A percentile compares a stretch with the other conserved stretches of the same genome.
These are phyloP conservation scores for Luperina nickerlii DNA, from an alignment of 2,888 invertebrate genomes.

Conservation along the genomic window DNA sequence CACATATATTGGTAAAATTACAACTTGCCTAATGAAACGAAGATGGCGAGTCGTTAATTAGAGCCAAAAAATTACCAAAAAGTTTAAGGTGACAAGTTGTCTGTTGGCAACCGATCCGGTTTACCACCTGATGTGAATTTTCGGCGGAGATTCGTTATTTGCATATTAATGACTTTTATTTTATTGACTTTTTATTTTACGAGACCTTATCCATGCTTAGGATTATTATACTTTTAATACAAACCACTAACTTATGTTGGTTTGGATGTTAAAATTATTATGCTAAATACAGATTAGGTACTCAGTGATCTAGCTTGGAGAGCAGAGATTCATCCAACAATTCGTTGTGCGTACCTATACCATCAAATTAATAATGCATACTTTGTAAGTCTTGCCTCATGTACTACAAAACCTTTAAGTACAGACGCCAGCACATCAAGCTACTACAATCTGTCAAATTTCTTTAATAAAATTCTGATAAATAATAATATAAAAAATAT, in stretches of 20 bases:
- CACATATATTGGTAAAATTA: slow-evolving; percentile 56
- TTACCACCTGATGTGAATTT: slow-evolving; percentile 87
- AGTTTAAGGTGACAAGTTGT: slow-evolving; percentile 84
- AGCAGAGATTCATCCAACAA: neutral
- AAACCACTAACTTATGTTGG: slow-evolving; percentile 21
- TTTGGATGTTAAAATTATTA: slow-evolving; percentile 7
- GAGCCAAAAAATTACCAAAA: slow-evolving; percentile 72
- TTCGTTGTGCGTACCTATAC: neutral
- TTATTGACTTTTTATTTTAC: slow-evolving; percentile 80
- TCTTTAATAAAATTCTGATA: too few relatives aligned
- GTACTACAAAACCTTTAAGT: neutral
- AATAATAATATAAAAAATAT: too few relatives aligned
- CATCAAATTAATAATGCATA: neutral
- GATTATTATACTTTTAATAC: slow-evolving; percentile 72
- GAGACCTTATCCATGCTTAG: slow-evolving; percentile 62
- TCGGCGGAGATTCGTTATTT: slow-evolving; percentile 77
- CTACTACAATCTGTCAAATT: too few relatives aligned
- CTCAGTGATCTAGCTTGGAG: neutral
- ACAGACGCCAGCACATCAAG: too few relatives aligned
- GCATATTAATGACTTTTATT: slow-evolving; percentile 85
- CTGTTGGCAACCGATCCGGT: slow-evolving; percentile 88
- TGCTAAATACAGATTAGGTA: neutral
- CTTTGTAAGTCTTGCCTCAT: too few relatives aligned
- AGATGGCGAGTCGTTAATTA: slow-evolving; percentile 76
- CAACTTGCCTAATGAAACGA: slow-evolving; percentile 58